Conservation (phyloP, 1,140 invertebrate species). For the Caenorhabditis remanei region DNA sequence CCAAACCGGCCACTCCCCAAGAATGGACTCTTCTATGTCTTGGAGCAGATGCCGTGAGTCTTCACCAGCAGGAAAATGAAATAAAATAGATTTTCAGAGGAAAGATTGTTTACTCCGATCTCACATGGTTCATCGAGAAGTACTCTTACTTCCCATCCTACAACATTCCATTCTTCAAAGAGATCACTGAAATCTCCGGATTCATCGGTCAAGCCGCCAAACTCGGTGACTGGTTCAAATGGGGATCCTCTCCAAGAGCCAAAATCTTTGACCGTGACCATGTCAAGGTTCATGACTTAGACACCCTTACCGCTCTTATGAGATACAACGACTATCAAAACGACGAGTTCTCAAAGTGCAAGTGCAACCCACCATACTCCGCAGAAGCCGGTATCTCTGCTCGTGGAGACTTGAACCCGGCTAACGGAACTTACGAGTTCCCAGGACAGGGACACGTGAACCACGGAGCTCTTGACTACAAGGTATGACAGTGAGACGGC, state of each 20-base stretch:
- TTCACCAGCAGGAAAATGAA: neutral
- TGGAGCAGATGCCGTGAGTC: constrained; percentile 87
- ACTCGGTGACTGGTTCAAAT: constrained; percentile 84
- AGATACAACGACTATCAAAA: constrained; percentile 84
- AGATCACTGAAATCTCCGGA: constrained; percentile 74
- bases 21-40: constrained; percentile 83
- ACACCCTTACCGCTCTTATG: constrained; percentile 82
- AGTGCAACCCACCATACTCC: constrained; percentile 84
- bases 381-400: constrained; percentile 85
- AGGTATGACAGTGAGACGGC: constrained; percentile 78
- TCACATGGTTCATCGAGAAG: constrained; percentile 68
- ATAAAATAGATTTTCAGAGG: constrained; percentile 49
- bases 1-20: constrained; percentile 79
- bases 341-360: constrained; percentile 83
- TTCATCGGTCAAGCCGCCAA: constrained; percentile 82
- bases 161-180: constrained; percentile 83
- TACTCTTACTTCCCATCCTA: constrained; percentile 84
- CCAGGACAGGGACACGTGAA: constrained; percentile 82
- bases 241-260: constrained; percentile 78
- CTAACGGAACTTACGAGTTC: constrained; percentile 83
- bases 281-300: constrained; percentile 80
- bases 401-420: constrained; percentile 83
- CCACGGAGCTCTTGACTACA: constrained; percentile 83
- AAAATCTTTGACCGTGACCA: constrained; percentile 81
- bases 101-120: constrained; percentile 60